phyloP scores from a whole-genome alignment of 1,140 invertebrate species.

The Nomia melanderi region DNA sequence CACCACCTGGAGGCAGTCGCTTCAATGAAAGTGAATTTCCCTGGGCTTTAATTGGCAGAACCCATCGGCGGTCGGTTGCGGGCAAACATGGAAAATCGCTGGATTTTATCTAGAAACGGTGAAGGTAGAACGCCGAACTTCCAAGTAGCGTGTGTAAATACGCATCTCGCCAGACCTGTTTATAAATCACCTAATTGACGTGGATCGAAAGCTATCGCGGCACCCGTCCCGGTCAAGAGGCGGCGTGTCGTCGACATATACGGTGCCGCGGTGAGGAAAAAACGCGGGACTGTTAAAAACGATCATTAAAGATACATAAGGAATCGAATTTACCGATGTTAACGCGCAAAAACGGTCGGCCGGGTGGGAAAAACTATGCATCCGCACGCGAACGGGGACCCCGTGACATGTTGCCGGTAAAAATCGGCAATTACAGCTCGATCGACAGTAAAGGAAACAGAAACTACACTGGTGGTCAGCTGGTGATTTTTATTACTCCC shows the following conservation, averaged over 20 bases:
- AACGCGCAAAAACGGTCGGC: neutral
- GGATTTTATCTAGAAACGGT: neutral
- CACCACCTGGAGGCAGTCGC: neutral
- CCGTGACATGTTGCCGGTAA: neutral
- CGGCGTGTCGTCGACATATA: neutral
- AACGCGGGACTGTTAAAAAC: neutral
- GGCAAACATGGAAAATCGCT: neutral
- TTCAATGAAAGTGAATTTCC: conserved; percentile 42
- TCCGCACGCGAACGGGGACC: neutral
- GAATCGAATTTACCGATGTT: neutral
- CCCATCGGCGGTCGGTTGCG: no score
- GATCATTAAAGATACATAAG: neutral
- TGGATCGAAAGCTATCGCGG: conserved; percentile 18
- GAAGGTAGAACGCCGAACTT: conserved; percentile 6
- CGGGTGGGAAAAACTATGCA: neutral
- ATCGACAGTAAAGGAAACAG: neutral
- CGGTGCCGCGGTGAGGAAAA: neutral
- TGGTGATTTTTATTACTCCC: neutral
- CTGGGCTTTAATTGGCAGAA: conserved; percentile 14
- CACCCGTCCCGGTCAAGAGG: neutral
- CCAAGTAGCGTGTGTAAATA: neutral
- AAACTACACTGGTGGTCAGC: neutral
- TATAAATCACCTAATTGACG: neutral
- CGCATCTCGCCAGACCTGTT: conserved; percentile 13
- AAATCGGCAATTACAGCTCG: neutral